Evolutionary conservation across 1,140 invertebrate species (phyloP), one percentile per base, ranked within the genome.

Genomic region (Idris sp.): DNA sequence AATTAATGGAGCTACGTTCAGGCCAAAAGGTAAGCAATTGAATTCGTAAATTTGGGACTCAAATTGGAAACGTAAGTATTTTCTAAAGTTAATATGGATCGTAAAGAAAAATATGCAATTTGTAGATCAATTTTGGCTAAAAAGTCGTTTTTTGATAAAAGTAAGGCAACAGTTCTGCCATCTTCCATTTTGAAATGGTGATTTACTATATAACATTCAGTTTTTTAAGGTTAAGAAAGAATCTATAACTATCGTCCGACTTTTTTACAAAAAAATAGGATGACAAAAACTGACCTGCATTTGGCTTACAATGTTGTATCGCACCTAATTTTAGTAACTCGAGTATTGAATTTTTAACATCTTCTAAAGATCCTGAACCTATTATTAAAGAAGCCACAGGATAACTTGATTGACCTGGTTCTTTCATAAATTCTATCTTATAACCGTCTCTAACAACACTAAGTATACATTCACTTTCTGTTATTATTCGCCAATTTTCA

Each of bases 231-330:
- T 54, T 40, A 1, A 54, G 19, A 1, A 54, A 22, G 30, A 54
- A 54, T 54, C 35, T 54, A n/a, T 19, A 54, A 1, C 1, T 2
- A 7, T 18, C 36, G 10, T 41, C 25, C 13, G 22, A n/a, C 30
- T 54, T 54, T 30, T 38, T 54, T 1, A 41, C 22, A 8, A 54
- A 30, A 41, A 54, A 51, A 41, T 54, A 54, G 15, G 48, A 16
- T n/a, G 48, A 51, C 7, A 36, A 8, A 8, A 36, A 51, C 8
- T 41, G 38, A 11, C 16, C 5, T 5, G 18, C 10, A 25, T 11
- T 11, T 3, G 38, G 10, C 4, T 41, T 13, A 13, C 38, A 41
- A 25, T 2, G 19, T 6, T 10, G 3, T 11, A 41, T 41, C n/a
- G 38, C 38, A 4, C 38, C 38, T 25, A 25, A 10, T 5, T 4